Percentiles rank a stretch among this genome's conserved stretches.
phyloP scores from a whole-genome alignment of 2,797 vertebrate species.

The Pipistrellus nathusii region DNA sequence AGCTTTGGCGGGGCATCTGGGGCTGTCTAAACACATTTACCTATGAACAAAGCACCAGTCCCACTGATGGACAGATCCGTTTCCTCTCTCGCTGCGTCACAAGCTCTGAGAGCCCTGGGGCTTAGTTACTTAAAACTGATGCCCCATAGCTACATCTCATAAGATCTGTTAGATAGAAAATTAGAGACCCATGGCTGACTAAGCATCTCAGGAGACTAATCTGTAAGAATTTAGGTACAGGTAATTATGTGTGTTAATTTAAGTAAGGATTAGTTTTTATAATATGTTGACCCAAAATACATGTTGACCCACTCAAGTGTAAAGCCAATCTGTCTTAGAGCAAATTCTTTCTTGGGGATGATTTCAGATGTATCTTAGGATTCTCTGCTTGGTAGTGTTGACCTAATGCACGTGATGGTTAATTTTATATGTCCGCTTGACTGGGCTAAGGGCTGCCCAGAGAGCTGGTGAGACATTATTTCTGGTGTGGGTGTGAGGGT shows the following conservation, averaged over 20 bases:
- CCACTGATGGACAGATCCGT: not conserved
- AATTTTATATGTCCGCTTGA: not conserved
- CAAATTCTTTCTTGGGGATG: constrained; percentile 16
- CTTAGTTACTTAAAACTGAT: not conserved
- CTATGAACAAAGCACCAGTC: not conserved
- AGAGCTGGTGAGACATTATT: not conserved
- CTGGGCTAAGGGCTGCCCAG: not conserved
- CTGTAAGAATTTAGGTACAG: not conserved
- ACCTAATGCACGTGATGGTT: not conserved
- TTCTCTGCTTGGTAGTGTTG: not conserved
- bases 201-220: not conserved
- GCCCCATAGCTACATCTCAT: not conserved
- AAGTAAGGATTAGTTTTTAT: not conserved
- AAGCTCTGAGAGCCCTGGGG: not conserved
- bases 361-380: not conserved
- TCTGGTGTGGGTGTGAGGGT: not conserved
- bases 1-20: not conserved
- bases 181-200: not conserved
- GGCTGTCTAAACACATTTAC: not conserved
- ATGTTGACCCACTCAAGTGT: not conserved
- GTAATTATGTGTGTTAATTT: constrained; percentile 17
- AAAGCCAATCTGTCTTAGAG: not conserved
- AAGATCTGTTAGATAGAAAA: not conserved
- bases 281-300: not conserved
- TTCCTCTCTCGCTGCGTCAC: not conserved